These are phyloP conservation scores for Nephrotoma flavescens DNA, from an alignment of 2,888 invertebrate genomes.

Conservation along the genomic window DNA sequence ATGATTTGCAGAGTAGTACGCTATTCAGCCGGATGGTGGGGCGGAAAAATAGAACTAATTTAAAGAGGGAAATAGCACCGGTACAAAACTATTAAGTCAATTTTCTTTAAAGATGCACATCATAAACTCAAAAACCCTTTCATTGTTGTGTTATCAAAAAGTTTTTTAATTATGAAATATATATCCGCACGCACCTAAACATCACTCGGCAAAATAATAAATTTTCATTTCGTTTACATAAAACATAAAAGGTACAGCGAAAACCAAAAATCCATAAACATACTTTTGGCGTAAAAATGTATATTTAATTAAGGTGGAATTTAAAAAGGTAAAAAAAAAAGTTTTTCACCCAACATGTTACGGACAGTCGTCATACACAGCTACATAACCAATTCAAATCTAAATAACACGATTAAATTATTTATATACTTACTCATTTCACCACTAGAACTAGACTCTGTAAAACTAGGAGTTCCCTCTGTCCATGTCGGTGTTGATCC, in stretches of 20 bases:
- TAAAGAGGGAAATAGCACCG: too few relatives aligned
- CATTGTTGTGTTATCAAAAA: neutral
- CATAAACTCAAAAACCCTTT: neutral
- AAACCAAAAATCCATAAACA: neutral
- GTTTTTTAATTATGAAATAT: neutral
- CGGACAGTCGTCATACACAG: neutral
- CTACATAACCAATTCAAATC: neutral
- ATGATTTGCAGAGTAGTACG: too few relatives aligned
- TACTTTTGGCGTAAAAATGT: neutral
- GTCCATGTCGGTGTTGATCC: slow-evolving; percentile 97
- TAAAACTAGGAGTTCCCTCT: slow-evolving; percentile 94
- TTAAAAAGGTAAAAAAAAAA: neutral
- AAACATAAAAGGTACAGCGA: neutral
- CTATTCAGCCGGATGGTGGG: too few relatives aligned
- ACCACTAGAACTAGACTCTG: slow-evolving; percentile 88
- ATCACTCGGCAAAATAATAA: neutral
- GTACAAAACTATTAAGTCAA: too few relatives aligned
- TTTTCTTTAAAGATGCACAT: too few relatives aligned
- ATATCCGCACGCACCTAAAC: neutral
- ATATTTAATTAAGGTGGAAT: neutral
- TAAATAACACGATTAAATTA: neutral
- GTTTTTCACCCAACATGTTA: neutral
- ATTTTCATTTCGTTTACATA: neutral
- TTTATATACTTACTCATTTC: slow-evolving; percentile 44
- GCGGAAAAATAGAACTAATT: too few relatives aligned